Evolutionary conservation across 1,140 invertebrate species (phyloP), one percentile per base, ranked within the genome.

Genomic region (Patella vulgata): DNA sequence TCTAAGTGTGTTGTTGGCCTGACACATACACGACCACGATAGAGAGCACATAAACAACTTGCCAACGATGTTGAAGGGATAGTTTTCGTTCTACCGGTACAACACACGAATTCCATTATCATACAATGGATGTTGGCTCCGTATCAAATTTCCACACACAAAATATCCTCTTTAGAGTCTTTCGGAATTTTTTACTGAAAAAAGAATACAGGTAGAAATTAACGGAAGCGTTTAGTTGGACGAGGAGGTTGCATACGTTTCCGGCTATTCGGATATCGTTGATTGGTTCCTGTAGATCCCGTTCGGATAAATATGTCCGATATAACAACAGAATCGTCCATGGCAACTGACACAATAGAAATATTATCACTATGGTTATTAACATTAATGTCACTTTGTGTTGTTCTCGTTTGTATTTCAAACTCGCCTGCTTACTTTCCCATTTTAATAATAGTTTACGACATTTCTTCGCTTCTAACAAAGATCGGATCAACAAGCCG

Each of bases 191-290:
- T 74, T 90, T 89, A 66, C 90, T 91, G 70, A 93, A 87, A 27
- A 89, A 88, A 61, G 91, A 92, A 79, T 93, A 93, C 36, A 93
- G 82, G 50, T 93, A 84, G 81, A 93, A 93, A 83, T 93, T 93
- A 2, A 89, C 87, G 1, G 85, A 84, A 2, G 91, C 89, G 82
- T 92, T 92, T 36, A 92, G 82, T 31, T 88, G 87, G 8, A 90
- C 85, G 21, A 93, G 81, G 23, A 92, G 84, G 79, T 93, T 93
- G 78, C 88, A 90, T 27, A 92, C 87, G 81, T 92, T 92, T 9
- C 89, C 89, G 2, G 90, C 78, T 44, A 87, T 89, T 59, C 74
- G 73, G 1, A 86, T 66, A 50, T 81, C 71, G 17, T 77, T 67
- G 31, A 74, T 40, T 25, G 61, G n/a, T 59, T 63, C 19, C 31